phyloP scores from a whole-genome alignment of 2,113 vertebrate genomes.

The Leucopsar rothschildi region DNA sequence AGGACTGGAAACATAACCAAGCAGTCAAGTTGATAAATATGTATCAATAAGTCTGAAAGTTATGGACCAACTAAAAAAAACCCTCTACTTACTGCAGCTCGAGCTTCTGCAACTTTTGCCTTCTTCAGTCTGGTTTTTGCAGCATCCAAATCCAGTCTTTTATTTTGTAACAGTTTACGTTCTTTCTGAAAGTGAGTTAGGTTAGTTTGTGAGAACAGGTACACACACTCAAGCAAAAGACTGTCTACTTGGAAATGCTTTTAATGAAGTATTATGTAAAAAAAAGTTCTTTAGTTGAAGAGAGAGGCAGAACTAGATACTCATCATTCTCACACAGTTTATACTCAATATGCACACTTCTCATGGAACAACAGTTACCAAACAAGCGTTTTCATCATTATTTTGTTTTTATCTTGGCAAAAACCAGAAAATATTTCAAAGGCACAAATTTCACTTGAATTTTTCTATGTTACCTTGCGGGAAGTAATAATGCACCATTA shows the following conservation, averaged over 20 bases:
- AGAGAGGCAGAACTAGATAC: background rate
- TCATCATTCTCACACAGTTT: background rate
- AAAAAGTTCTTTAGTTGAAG: background rate
- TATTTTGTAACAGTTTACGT: conserved; percentile 92
- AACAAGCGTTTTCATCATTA: background rate
- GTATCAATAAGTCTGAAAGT: background rate
- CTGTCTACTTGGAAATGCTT: background rate
- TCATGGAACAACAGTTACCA: background rate
- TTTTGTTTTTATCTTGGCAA: background rate
- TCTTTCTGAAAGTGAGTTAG: conserved; percentile 84
- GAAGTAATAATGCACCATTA: background rate
- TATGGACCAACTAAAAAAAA: background rate
- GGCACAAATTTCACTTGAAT: background rate
- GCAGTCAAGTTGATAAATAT: background rate
- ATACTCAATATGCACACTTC: background rate
- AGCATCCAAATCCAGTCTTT: conserved; percentile 95
- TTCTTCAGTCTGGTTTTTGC: conserved; percentile 97
- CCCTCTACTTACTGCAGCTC: conserved; percentile 83
- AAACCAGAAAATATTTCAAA: background rate
- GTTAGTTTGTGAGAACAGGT: background rate
- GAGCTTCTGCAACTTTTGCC: conserved; percentile 88
- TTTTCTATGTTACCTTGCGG: background rate
- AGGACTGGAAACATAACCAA: background rate
- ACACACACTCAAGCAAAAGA: background rate
- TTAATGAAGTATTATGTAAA: background rate